Base-by-base conservation (phyloP, 2,888 invertebrate genomes). In the Eupithecia subumbrata region DNA sequence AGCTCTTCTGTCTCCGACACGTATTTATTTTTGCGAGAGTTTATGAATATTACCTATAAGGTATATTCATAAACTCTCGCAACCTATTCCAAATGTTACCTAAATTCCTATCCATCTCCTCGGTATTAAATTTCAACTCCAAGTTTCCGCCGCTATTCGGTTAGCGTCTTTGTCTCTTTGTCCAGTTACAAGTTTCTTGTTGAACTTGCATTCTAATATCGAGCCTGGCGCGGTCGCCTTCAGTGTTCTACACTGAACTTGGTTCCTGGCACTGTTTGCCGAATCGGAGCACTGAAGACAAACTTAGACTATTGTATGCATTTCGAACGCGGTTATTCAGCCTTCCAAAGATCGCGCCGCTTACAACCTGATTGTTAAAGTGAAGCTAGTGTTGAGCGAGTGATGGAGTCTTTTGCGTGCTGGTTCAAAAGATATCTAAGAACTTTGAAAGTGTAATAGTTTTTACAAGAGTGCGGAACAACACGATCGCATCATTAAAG, bases 341-440 rank as follows among this genome's bases (percentile, higher is more conserved):
- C 79, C 79, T 81, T 25, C 75, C 84, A 83, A 85, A 85, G 85
- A 86, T 86, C 78, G 83, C 80, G 81, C 84, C 79, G 84, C 72
- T 56, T 60, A 71, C 74, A 60, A 79, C 82, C 78, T 16, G 22
- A 67, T n/a, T 68, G 68, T 45, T 45, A 34, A 64, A 34, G 30
- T 18, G 34, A 25, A 68, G 43, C 22, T 37, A 67, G 66, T 22
- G 40, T 67, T 75, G 75, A 75, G 76, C 77, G 82, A 90, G 91
- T 90, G 89, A 91, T 91, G 91, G 86, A 88, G 87, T 89, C 82
- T 89, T 80, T 84, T 86, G 83, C 84, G 86, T 84, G 83, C 70
- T 81, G 63, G 25, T 63, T 81, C 48, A 48, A 71, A 79, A 82
- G 81, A 81, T 81, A 79, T 80, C 76, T 79, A 83, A 88, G 86